phyloP scores from a whole-genome alignment of 2,888 invertebrate genomes.

The Neelides folsomi region DNA sequence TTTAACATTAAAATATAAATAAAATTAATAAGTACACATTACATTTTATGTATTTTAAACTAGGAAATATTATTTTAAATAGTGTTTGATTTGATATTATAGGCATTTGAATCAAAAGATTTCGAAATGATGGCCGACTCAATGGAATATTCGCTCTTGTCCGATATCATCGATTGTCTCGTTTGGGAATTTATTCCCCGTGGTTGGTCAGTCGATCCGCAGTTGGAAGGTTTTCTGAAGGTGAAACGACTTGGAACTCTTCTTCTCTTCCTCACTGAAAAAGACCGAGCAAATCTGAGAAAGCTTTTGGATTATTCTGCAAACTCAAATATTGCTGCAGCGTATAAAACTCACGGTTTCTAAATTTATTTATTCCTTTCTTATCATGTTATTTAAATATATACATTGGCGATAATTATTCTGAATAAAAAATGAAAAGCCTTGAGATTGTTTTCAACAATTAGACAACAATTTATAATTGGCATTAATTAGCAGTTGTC shows the following conservation, averaged over 20 bases:
- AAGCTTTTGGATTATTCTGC: conserved; percentile 8
- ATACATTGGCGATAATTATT: no score
- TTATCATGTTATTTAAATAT: no score
- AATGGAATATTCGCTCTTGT: conserved; percentile 50
- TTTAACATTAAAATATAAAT: no score
- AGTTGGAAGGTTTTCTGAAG: conserved; percentile 44
- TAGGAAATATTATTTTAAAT: no score
- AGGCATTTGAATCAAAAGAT: conserved; percentile 48
- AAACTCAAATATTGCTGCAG: no score
- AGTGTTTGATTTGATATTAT: conserved; percentile 14
- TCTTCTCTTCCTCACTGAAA: conserved; percentile 48
- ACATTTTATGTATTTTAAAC: no score
- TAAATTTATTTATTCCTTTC: no score
- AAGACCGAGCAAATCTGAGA: conserved; percentile 47
- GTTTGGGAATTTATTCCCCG: conserved; percentile 41
- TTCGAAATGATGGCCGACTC: conserved; percentile 54
- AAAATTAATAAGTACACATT: background rate
- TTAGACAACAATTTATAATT: no score
- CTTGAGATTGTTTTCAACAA: no score
- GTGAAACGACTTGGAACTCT: conserved; percentile 54
- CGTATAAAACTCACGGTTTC: no score
- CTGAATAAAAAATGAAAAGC: no score
- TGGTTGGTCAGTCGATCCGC: conserved; percentile 40
- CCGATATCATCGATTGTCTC: conserved; percentile 46
- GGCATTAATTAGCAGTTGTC: no score